Evolutionary conservation across 2,888 invertebrate genomes (phyloP), one percentile per base, ranked within the genome.

Genomic region (Plagodis pulveraria): DNA sequence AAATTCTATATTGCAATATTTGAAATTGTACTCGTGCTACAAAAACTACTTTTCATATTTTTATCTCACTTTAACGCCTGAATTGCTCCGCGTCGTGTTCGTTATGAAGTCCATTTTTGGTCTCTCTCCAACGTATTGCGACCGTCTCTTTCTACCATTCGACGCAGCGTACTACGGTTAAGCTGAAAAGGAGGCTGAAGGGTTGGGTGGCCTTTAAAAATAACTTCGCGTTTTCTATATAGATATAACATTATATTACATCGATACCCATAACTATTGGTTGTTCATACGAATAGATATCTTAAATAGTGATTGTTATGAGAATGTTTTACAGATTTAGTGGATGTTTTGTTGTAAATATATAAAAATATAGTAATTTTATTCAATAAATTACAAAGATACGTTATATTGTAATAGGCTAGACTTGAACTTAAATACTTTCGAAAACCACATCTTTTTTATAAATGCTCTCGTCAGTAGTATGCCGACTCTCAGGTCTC

Each of bases 101-200:
- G 71, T 66, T 78, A 69, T 59, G 66, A 66, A 78, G 40, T 77
- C 71, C 70, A 72, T 73, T 72, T 72, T 81, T 43, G n/a, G n/a
- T 60, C 87, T 84, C 86, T 82, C 77, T 89, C 81, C 70, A 62
- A 70, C 81, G 56, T 63, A 51, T 49, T 67, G 67, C 63, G 52
- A 49, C 56, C 59, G 58, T 82, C 81, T 76, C 79, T 69, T 62
- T 65, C 58, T 42, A 40, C 36, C 61, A 43, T 60, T 58, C 63
- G 59, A 59, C 63, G 65, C 65, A 59, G 58, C 62, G 59, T 65
- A 48, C 52, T 50, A 62, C 51, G 45, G 49, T 45, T 49, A 34
- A 12, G 46, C 46, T 51, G 50, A 50, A 62, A 46, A 44, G 48
- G 47, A 44, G 44, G 50, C 51, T 62, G 55, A 59, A 61, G 61